A percentile compares a stretch with the other conserved stretches of the same genome.
Conservation (phyloP, 2,113 vertebrate genomes). For the Sciurus niger region DNA sequence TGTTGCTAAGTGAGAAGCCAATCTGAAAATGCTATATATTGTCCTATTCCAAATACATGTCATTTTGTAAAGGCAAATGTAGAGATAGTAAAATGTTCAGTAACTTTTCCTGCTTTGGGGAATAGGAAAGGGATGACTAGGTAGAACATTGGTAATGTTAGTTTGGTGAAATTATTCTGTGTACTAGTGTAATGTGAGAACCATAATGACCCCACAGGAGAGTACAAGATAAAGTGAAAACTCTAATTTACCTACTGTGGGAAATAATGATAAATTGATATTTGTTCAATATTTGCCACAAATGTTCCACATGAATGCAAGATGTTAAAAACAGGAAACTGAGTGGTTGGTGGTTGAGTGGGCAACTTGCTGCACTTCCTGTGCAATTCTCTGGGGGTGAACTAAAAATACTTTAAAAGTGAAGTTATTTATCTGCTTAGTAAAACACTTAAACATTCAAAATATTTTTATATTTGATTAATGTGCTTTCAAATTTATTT, state of each 20-base stretch:
- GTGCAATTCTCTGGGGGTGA: neutral
- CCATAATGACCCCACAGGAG: neutral
- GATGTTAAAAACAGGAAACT: neutral
- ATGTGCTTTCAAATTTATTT: neutral
- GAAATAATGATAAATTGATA: neutral
- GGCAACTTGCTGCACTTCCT: rapidly evolving
- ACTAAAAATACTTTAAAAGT: neutral
- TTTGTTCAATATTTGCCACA: neutral
- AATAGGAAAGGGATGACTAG: neutral
- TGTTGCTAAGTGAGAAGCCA: neutral
- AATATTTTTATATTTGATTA: neutral
- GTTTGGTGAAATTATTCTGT: neutral
- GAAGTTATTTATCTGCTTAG: neutral
- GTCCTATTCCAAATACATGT: neutral
- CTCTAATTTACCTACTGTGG: neutral
- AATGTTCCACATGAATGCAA: neutral
- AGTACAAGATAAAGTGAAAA: neutral
- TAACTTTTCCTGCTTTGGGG: neutral
- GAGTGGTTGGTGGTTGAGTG: neutral
- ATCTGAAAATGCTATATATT: neutral
- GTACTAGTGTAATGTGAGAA: neutral
- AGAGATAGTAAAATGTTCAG: neutral
- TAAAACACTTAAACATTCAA: neutral
- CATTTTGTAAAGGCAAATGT: neutral
- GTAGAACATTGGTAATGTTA: neutral